Base-by-base conservation (phyloP, 2,113 vertebrate species). In the Cyprinus carpio region DNA sequence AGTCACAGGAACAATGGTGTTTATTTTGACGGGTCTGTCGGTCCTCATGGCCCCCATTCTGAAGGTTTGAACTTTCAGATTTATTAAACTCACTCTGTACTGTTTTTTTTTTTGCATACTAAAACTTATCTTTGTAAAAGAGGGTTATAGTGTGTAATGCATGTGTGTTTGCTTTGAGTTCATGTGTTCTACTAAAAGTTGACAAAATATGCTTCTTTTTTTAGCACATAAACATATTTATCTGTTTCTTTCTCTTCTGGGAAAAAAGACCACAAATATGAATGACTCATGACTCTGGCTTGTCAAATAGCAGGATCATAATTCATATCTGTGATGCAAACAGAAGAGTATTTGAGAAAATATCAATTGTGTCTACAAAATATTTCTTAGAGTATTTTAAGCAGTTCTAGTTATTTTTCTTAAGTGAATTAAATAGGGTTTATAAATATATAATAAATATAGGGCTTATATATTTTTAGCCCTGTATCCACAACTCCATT, bases 41-140 rank as follows among this genome's bases (percentile, higher is more conserved):
- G 98, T 99, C 91, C 97, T 99, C 77, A 99, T 99, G 97, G 97
- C 98, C 85, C 98, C 98, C 9, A 96, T 99, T 93, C 93, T 99
- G 56, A 98, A 99, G 98, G 98, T 99, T 96, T 0, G 75, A 51
- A 4, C 29, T 12, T 23, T 60, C 34, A 25, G n/a, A 31, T 29
- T 43, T 18, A 27, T 29, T 49, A 16, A 75, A 27, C 23, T 78
- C 3, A 0, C 31, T 29, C 25, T 20, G 12, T 51, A 16, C 23
- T 43, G 13, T 75, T 3, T n/a, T 75, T 75, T 49, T 12, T 75
- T 75, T 49, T 12, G 6, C n/a, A 4, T 49, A 12, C 11, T 49
- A 40, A 49, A 16, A 15, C 72, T 46, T 1, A 27, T 46, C 43
- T 0, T 75, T 75, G 27, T 65, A 29, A 27, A 6, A 65, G 13